Evolutionary conservation across 2,797 vertebrate species (phyloP).

Genomic region (Meda fulgida): DNA sequence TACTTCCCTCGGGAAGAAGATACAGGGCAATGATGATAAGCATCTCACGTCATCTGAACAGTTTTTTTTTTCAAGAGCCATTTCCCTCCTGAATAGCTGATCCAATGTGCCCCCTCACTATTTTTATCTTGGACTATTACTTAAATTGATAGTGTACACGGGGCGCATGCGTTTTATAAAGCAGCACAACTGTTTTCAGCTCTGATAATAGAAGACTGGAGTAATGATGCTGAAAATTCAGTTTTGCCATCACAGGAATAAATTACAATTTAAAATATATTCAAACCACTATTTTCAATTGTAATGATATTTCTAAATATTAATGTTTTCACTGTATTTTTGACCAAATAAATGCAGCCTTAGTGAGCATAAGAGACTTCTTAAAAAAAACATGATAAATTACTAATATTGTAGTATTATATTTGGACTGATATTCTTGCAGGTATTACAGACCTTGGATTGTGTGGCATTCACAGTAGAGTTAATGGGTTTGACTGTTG

Average conservation of each 20-base stretch:
- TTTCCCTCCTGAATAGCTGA: too few species aligned
- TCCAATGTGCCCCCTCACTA: too few species aligned
- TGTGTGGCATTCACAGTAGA: not conserved
- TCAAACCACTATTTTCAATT: not conserved
- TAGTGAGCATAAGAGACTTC: not conserved
- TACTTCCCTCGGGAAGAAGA: too few species aligned
- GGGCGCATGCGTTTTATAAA: too few species aligned
- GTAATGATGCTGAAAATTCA: not conserved
- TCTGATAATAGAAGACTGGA: not conserved
- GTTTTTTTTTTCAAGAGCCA: too few species aligned
- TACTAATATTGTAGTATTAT: not conserved
- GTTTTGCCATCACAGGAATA: not conserved
- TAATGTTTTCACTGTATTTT: not conserved
- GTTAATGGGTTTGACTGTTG: not conserved
- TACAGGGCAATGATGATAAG: too few species aligned
- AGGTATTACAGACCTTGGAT: not conserved
- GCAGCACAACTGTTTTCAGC: not conserved
- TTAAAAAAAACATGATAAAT: not conserved
- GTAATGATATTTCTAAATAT: not conserved
- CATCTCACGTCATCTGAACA: too few species aligned
- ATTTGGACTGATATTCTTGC: not conserved
- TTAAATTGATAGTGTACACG: too few species aligned
- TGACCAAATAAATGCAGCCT: not conserved
- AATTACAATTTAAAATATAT: not conserved
- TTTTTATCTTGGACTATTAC: too few species aligned